Evolutionary conservation across 2,113 vertebrate species (phyloP).

Genomic region (Colinus virginianus): DNA sequence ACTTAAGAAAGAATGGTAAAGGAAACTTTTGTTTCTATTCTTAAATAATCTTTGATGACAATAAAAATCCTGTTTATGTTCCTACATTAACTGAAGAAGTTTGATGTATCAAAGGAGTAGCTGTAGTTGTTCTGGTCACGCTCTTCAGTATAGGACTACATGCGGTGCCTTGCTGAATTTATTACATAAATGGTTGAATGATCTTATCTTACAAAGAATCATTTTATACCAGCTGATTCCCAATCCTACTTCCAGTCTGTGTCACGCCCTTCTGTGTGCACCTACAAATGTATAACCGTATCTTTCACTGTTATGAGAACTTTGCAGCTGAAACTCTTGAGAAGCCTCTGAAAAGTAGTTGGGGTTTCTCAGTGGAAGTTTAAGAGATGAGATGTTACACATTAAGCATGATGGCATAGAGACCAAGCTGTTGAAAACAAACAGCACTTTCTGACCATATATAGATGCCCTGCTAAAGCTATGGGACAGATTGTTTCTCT

Average conservation of each 20-base stretch:
- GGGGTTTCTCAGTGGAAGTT: background rate
- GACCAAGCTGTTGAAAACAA: background rate
- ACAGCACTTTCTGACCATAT: background rate
- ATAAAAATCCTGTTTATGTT: background rate
- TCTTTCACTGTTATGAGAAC: background rate
- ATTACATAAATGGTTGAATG: background rate
- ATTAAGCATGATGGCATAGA: background rate
- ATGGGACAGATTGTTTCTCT: background rate
- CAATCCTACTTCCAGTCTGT: background rate
- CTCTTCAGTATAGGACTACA: background rate
- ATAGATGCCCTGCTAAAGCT: background rate
- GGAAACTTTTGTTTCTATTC: background rate
- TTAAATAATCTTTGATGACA: background rate
- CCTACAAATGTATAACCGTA: background rate
- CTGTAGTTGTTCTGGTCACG: background rate
- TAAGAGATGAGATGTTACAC: background rate
- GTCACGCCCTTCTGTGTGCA: accelerated
- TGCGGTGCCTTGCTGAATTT: background rate
- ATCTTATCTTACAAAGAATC: background rate
- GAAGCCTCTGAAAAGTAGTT: background rate
- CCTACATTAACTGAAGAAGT: background rate
- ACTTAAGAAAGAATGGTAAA: conserved; percentile 45
- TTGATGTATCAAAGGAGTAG: background rate
- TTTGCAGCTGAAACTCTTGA: background rate
- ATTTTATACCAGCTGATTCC: background rate